Evolutionary conservation across 2,113 vertebrate genomes (phyloP), one percentile per base, ranked within the genome.

Genomic region (Pelmatolapia mariae): DNA sequence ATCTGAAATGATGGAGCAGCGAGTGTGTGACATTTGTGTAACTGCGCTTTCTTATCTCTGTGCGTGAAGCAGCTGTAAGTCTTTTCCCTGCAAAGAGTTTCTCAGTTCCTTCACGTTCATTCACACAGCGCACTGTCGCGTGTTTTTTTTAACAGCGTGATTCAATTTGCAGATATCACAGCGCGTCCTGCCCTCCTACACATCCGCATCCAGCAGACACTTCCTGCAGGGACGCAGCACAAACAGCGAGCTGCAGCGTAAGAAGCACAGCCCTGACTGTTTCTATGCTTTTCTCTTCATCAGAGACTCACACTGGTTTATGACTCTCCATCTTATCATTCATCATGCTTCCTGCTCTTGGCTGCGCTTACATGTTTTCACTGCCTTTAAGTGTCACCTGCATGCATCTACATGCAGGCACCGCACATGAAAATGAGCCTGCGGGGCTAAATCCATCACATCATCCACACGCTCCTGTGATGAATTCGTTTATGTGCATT

Each of bases 101-200:
- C 31, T 63, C 59, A 1, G 59, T 0, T 8, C 1, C 29, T 63
- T 33, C 31, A 5, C 19, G 6, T 66, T 66, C 19, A 8, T 38
- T 13, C 33, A 38, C 61, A 2, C 57, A 10, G 0, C 29, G 29
- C 57, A 38, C 59, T 1, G 18, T 3, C 0, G 2, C 31, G 6
- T n/a, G 61, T 10, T 38, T 36, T 36, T 36, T 36, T 36, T 36
- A n/a, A n/a, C n/a, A n/a, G n/a, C 18, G 10, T 66, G 61, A 13
- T 66, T 66, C 61, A 13, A 1, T 38, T 12, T 22, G 61, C 61
- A 66, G 61, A 38, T 4, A 22, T 54, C n/a, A 5, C 61, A 2
- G 61, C 16, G 7, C 33, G 33, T 66, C 33, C 33, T 12, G 33
- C 19, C 61, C 61, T 13, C 61, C 61, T 12, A 38, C 61, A 38